Base-by-base conservation (phyloP, 2,888 invertebrate species). In the Stenoptilia bipunctidactyla region DNA sequence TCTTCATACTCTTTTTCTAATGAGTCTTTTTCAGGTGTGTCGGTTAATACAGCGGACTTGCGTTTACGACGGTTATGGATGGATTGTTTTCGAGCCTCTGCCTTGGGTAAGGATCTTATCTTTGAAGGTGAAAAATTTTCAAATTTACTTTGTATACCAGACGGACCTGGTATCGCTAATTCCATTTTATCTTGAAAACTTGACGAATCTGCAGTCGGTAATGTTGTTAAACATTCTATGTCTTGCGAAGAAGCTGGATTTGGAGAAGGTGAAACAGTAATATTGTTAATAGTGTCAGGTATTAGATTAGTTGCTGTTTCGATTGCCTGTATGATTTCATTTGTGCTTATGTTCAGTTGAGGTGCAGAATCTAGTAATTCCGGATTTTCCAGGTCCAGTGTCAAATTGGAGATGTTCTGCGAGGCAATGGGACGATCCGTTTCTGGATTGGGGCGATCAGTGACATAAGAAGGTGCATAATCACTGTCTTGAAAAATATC, bases 321-420 rank as follows among this genome's bases (percentile, higher is more conserved):
- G 15, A 37, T 37, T 15, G 3, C 12, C 15, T 20, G 25, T 37
- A 37, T 15, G 20, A 37, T 37, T 37, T 37, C 37, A 15, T 15
- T 37, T 15, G 37, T 37, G 37, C 37, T 37, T 15, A 37, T 37
- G 20, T 37, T 20, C 37, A 37, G 20, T 37, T 37, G 15, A 37
- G 37, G 25, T 15, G 37, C 37, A 37, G 37, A 37, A 37, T 20
- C 37, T 37, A 37, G 15, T 6, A 37, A 20, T 37, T 37, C 8
- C 13, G 37, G 37, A 37, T 37, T 37, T 37, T 20, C 25, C 15
- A 37, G 25, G 20, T 37, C 20, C 25, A 37, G 15, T 20, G 25
- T 37, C 6, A 37, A 37, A 37, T 37, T 36, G 13, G 13, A 9
- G 15, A 9, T 36, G 13, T 36, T 36, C n/a, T 36, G 13, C 36